phyloP scores from a whole-genome alignment of 2,113 vertebrate genomes.

The Xenopus borealis region DNA sequence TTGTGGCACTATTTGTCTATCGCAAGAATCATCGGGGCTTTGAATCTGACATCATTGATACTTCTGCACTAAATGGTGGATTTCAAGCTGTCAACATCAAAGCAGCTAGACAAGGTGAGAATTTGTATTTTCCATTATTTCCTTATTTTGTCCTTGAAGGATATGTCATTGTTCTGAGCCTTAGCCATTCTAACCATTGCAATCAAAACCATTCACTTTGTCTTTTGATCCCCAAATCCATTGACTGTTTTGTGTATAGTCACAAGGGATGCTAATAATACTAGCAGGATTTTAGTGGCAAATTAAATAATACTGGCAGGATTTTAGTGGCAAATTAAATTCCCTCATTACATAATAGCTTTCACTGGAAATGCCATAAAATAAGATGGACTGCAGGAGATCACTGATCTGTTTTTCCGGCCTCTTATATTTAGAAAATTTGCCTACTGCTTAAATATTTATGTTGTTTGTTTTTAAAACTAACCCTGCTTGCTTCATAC shows the following conservation, averaged over 20 bases:
- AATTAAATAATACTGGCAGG: constrained; percentile 27
- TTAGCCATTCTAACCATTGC: neutral
- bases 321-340: constrained; percentile 31
- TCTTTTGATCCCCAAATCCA: too few species aligned
- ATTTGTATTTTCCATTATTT: neutral
- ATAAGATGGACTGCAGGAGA: constrained; percentile 13
- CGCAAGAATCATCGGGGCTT: constrained; percentile 93
- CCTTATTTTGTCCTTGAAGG: too few species aligned
- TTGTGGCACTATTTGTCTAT: constrained; percentile 87
- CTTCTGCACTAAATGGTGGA: constrained; percentile 86
- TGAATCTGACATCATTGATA: constrained; percentile 90
- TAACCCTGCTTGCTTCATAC: neutral
- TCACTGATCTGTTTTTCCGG: neutral
- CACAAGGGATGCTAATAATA: neutral
- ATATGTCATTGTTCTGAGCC: neutral
- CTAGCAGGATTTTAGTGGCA: constrained; percentile 22
- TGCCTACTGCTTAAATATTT: constrained; percentile 5
- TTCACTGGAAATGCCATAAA: constrained; percentile 27
- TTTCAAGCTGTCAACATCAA: constrained; percentile 95
- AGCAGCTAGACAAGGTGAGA: constrained; percentile 87
- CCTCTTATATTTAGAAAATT: constrained; percentile 9
- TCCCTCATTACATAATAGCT: constrained; percentile 38
- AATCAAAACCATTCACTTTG: neutral
- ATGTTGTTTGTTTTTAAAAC: constrained; percentile 1
- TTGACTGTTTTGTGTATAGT: neutral